Percentiles rank a stretch among this genome's conserved stretches.
phyloP scores from a whole-genome alignment of 2,888 invertebrate species.

The Cantharis nigra region DNA sequence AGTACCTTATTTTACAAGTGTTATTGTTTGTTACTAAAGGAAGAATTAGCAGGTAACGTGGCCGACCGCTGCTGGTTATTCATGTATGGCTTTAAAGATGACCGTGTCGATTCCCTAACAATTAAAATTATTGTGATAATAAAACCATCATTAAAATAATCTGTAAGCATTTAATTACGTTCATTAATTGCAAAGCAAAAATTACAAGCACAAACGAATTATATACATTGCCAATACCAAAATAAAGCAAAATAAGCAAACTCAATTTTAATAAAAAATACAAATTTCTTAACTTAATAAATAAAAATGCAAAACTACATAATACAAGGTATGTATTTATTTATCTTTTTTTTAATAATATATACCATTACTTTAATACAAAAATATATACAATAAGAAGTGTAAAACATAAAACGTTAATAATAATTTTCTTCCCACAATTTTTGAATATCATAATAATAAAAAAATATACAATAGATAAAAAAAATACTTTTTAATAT shows the following conservation, averaged over 20 bases:
- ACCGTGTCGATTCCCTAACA: conserved; percentile 78
- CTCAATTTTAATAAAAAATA: not conserved
- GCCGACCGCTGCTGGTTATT: conserved; percentile 82
- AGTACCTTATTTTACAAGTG: conserved; percentile 20
- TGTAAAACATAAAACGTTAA: not conserved
- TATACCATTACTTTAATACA: not conserved
- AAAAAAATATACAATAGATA: not conserved
- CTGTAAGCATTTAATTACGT: not conserved
- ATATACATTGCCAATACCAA: not conserved
- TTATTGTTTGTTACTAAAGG: conserved; percentile 64
- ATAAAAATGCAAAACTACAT: not conserved
- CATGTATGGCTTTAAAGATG: conserved; percentile 74
- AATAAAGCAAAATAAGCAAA: conserved; percentile 1
- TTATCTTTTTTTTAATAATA: not conserved
- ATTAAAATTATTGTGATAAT: conserved; percentile 22
- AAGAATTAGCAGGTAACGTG: conserved; percentile 84
- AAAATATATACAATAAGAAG: not conserved
- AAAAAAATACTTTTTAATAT: conserved; percentile 9
- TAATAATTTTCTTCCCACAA: not conserved
- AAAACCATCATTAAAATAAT: conserved; percentile 5
- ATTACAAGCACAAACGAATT: not conserved
- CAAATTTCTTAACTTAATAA: not conserved
- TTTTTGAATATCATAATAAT: not conserved
- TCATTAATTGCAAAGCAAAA: conserved; percentile 7
- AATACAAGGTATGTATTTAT: not conserved